phyloP scores from a whole-genome alignment of 2,113 vertebrate species.

The Oryzias curvinotus region DNA sequence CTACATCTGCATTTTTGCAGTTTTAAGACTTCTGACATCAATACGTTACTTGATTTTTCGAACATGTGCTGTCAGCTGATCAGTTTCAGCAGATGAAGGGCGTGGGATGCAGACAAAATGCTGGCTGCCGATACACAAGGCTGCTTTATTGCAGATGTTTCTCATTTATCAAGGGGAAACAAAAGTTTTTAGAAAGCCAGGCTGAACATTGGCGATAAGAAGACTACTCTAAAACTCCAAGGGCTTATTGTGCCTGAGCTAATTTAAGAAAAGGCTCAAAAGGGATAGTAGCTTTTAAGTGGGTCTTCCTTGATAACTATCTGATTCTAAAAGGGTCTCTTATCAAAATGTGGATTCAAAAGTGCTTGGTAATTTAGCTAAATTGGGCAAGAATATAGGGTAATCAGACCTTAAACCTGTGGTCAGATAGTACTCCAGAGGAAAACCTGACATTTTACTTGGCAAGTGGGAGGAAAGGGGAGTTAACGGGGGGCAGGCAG shows the following conservation, averaged over 20 bases:
- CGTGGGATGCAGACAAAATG: not conserved
- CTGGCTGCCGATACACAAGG: not conserved
- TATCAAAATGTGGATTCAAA: too few species aligned
- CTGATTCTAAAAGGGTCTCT: too few species aligned
- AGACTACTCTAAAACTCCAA: not conserved
- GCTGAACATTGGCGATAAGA: not conserved
- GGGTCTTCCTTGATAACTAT: too few species aligned
- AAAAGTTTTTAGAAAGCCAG: conserved; percentile 6
- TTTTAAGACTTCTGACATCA: not conserved
- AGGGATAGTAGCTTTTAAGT: not conserved
- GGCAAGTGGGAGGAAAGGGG: not conserved
- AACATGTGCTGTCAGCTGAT: not conserved
- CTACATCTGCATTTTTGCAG: not conserved
- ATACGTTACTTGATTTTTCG: not conserved
- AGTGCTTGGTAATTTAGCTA: too few species aligned
- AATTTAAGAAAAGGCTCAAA: conserved; percentile 6
- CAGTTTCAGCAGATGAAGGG: not conserved
- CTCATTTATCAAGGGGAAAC: not conserved
- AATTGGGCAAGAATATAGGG: not conserved
- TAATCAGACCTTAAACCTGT: not conserved
- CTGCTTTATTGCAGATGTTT: not conserved
- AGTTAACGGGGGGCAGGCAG: not conserved
- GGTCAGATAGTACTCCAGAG: not conserved
- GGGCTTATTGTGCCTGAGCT: not conserved
- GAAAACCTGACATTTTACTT: not conserved